Evolutionary conservation across 1,140 invertebrate genomes (phyloP).

Genomic region (Solenopsis invicta): DNA sequence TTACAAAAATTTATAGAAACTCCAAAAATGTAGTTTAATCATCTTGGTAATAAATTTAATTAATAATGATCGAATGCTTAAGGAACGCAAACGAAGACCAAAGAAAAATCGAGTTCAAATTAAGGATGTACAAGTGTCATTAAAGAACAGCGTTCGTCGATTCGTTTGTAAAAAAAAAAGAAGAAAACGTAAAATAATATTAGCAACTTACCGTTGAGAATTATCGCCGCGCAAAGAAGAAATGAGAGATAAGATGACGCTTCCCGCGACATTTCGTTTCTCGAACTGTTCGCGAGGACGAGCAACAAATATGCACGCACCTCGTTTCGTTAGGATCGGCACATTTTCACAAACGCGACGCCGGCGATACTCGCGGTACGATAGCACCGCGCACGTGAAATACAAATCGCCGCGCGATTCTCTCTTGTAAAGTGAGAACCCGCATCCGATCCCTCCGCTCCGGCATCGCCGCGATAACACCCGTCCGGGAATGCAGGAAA

Average conservation of each 20-base stretch:
- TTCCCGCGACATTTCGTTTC: conserved; percentile 58
- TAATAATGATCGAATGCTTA: background rate
- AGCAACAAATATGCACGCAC: background rate
- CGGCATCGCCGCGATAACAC: conserved; percentile 2
- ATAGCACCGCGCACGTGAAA: background rate
- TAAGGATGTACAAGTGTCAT: background rate
- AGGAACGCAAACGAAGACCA: background rate
- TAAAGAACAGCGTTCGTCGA: background rate
- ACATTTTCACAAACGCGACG: conserved; percentile 21
- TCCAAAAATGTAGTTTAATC: background rate
- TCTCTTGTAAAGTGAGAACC: conserved; percentile 41
- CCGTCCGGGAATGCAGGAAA: conserved; percentile 30
- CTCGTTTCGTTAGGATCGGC: conserved; percentile 67
- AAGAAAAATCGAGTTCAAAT: background rate
- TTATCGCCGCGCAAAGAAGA: background rate
- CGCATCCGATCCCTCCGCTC: background rate
- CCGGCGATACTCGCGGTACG: background rate
- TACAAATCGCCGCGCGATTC: background rate
- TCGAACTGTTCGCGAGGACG: conserved; percentile 17
- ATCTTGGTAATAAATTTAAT: background rate
- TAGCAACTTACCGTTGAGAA: conserved; percentile 51
- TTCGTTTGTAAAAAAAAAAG: background rate
- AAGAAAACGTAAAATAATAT: background rate
- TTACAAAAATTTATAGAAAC: background rate
- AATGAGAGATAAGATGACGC: background rate